Percentiles rank a stretch among this genome's conserved stretches.
phyloP scores from a whole-genome alignment of 1,140 invertebrate species.

The Lepidostoma basale region DNA sequence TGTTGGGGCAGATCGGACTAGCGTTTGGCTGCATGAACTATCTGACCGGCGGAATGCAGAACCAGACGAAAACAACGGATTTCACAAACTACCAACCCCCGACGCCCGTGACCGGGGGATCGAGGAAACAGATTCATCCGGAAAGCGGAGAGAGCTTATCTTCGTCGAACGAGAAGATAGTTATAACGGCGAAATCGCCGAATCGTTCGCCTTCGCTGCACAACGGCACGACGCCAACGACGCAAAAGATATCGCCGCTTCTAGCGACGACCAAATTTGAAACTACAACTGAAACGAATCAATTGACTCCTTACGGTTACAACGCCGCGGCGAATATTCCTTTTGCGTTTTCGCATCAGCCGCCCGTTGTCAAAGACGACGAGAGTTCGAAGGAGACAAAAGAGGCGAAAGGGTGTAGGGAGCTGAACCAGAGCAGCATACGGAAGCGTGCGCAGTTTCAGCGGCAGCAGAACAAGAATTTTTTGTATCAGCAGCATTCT shows the following conservation, averaged over 20 bases:
- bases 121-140: constrained; percentile 54
- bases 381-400: constrained; percentile 18
- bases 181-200: constrained; percentile 50
- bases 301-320: constrained; percentile 51
- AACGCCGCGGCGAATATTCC: constrained; percentile 59
- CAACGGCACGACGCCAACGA: constrained; percentile 34
- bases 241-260: constrained; percentile 53
- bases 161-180: constrained; percentile 51
- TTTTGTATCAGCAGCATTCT: constrained; percentile 38
- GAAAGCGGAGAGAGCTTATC: constrained; percentile 49
- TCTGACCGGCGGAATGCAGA: constrained; percentile 51
- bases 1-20: constrained; percentile 60
- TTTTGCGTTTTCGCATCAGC: constrained; percentile 57
- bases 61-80: constrained; percentile 42
- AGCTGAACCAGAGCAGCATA: constrained; percentile 33
- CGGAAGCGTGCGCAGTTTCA: constrained; percentile 40
- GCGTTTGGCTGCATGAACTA: constrained; percentile 62
- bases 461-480: constrained; percentile 41
- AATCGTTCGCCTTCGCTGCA: constrained; percentile 52
- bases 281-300: constrained; percentile 50
- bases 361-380: constrained; percentile 27
- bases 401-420: constrained; percentile 48
- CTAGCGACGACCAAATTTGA: constrained; percentile 50
- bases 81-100: constrained; percentile 39
- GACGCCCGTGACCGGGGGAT: constrained; percentile 44